Evolutionary conservation across 2,888 invertebrate species (phyloP), one percentile per base, ranked within the genome.

Genomic region (Tenthredo scrophulariae): DNA sequence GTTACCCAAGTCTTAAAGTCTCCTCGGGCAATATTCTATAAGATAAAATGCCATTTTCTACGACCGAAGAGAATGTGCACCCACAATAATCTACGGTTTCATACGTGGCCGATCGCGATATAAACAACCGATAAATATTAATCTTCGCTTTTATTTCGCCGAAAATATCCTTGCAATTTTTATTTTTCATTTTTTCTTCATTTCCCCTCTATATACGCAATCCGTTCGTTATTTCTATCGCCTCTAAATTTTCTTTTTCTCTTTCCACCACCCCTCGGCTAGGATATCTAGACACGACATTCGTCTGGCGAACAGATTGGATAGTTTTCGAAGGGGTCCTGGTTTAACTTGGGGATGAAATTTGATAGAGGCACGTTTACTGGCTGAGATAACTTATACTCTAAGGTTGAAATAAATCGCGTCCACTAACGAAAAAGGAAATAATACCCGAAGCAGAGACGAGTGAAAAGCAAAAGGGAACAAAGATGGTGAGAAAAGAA

Each of bases 1-100:
- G 90, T 90, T 90, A 89, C 87, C 87, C 77, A 90, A 90, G 88
- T 90, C 89, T 90, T 88, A 88, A 90, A 90, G 88, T 88, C 87
- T 87, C 89, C 87, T 88, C 86, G 86, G 88, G 88, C 89, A 89
- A 90, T 90, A 89, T 90, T 90, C 88, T 89, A 87, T 62, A 80
- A 80, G 62, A 80, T 80, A 62, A 58, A 62, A 10, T 37, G 40
- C n/a, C 54, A 54, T 54, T 33, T n/a, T 54, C 46, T 18, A 54
- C 18, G 9, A 9, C 43, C 77, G 18, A n/a, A 54, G n/a, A 77
- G n/a, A 77, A 18, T 77, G 18, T 54, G 29, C 77, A 50, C 26
- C 33, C 29, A 33, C 22, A 18, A 13, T 10, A 33, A 54, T 22
- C 29, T 33, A 37, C 50, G 50, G 5, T 43, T 22, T 74, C 18